Evolutionary conservation across 2,797 vertebrate species (phyloP).

Genomic region (Numenius phaeopus): DNA sequence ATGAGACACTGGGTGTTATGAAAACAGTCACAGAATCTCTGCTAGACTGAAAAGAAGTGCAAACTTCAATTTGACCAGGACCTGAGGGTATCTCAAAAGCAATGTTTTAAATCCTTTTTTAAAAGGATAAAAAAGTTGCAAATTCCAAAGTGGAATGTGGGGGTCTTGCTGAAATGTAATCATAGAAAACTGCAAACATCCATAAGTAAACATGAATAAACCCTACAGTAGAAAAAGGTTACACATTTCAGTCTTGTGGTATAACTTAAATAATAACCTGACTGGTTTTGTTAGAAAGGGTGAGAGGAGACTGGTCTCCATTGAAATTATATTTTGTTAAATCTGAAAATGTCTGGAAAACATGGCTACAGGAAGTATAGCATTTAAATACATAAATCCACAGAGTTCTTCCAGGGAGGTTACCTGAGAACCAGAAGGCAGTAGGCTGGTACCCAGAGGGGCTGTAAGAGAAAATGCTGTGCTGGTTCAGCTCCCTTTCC

Average conservation of each 20-base stretch:
- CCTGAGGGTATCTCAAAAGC: neutral
- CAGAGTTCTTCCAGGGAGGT: neutral
- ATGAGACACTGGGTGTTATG: neutral
- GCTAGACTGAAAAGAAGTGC: neutral
- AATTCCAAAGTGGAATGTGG: neutral
- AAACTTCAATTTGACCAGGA: neutral
- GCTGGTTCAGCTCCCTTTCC: neutral
- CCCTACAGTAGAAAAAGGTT: neutral
- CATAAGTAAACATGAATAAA: neutral
- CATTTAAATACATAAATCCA: neutral
- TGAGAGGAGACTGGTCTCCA: neutral
- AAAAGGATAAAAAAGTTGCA: neutral
- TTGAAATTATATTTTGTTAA: neutral
- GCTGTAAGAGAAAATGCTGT: neutral
- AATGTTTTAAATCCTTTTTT: neutral
- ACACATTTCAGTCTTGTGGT: neutral
- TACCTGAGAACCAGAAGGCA: neutral
- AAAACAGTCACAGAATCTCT: neutral
- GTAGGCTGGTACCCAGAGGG: neutral
- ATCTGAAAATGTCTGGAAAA: neutral
- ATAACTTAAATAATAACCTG: neutral
- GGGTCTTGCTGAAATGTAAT: neutral
- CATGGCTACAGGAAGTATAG: rapidly evolving
- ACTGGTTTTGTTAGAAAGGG: neutral
- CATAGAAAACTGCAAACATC: neutral